Conservation (phyloP, 2,113 vertebrate genomes). For the Cyrtonyx montezumae region DNA sequence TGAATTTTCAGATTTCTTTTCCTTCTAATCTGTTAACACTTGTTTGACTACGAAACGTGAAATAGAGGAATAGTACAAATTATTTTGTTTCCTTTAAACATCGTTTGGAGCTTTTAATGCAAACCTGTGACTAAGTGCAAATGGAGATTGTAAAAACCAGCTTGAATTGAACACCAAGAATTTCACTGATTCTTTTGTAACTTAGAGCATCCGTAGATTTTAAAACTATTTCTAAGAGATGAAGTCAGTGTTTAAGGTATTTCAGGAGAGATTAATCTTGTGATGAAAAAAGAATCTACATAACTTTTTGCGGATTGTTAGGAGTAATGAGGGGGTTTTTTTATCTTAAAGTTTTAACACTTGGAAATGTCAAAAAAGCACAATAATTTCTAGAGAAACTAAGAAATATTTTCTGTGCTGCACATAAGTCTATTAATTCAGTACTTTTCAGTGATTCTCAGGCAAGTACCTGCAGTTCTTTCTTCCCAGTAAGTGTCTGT, state of each 20-base stretch:
- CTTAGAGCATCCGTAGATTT: background rate
- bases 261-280: background rate
- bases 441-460: background rate
- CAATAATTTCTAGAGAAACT: background rate
- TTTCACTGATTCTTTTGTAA: background rate
- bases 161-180: background rate
- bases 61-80: background rate
- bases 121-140: background rate
- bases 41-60: background rate
- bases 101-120: background rate
- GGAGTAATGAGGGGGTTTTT: background rate
- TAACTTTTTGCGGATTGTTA: background rate
- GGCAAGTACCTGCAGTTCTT: background rate
- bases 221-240: background rate
- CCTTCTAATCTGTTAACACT: background rate
- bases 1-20: conserved; percentile 17
- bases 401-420: background rate
- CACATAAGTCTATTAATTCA: background rate
- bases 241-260: background rate
- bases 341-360: background rate
- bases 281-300: background rate
- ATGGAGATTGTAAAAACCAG: background rate
- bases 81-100: background rate
- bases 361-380: background rate
- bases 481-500: background rate